Percentiles rank a stretch among this genome's conserved stretches.
Conservation (phyloP, 2,888 invertebrate species). For the Brassicogethes aeneus region DNA sequence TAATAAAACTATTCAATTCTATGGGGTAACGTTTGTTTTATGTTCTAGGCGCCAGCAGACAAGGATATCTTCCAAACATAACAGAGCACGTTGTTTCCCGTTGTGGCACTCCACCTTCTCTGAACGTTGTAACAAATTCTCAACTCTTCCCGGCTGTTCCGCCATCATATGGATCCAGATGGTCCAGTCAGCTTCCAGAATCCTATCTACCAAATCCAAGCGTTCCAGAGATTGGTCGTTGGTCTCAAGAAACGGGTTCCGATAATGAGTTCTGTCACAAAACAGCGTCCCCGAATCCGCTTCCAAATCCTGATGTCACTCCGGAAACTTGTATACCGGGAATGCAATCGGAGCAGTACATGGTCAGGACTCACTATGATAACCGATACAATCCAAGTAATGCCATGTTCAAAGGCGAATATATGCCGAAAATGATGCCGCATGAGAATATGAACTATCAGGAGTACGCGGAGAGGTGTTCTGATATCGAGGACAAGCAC, state of each 20-base stretch:
- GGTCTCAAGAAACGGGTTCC: conserved; percentile 73
- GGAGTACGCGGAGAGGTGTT: conserved; percentile 57
- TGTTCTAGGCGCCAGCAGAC: conserved; percentile 28
- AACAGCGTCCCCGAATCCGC: conserved; percentile 57
- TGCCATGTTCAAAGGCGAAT: conserved; percentile 30
- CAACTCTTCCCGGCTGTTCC: conserved; percentile 59
- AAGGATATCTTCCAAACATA: conserved; percentile 54
- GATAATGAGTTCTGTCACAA: conserved; percentile 60
- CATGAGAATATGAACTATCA: conserved; percentile 39
- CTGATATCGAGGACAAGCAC: conserved; percentile 64
- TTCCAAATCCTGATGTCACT: conserved; percentile 71
- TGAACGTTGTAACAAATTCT: conserved; percentile 56
- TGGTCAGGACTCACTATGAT: conserved; percentile 34
- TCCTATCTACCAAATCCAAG: conserved; percentile 49
- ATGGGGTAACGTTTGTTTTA: too few species aligned
- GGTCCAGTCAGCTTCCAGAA: conserved; percentile 61
- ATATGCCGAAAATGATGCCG: conserved; percentile 33
- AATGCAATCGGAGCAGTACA: conserved; percentile 44
- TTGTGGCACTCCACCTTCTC: conserved; percentile 50
- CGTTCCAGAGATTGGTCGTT: conserved; percentile 48
- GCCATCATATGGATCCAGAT: conserved; percentile 50
- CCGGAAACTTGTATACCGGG: conserved; percentile 49
- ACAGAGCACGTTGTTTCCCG: conserved; percentile 43
- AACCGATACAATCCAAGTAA: conserved; percentile 31
- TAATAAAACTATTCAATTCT: too few species aligned